Evolutionary conservation across 2,113 vertebrate species (phyloP).

Genomic region (Syngnathus floridae): DNA sequence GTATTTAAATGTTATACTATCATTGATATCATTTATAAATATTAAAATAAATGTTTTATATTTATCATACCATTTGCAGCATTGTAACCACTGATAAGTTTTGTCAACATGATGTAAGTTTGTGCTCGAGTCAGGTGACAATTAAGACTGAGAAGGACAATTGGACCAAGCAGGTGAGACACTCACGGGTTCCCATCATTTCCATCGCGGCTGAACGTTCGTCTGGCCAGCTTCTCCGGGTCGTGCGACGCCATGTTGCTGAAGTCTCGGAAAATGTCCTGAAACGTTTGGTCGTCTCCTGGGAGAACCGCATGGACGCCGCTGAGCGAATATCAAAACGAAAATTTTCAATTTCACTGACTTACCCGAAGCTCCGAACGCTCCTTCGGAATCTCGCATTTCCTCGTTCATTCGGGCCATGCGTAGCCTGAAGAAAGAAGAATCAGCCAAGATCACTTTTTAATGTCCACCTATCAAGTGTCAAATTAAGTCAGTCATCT

Average conservation of each 20-base stretch:
- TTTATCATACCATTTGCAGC: no score
- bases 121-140: not conserved
- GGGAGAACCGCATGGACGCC: not conserved
- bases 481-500: no score
- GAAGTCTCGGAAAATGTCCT: constrained; percentile 75
- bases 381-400: constrained; percentile 73
- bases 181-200: not conserved
- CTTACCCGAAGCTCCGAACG: constrained; percentile 65
- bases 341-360: not conserved
- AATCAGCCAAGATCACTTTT: no score
- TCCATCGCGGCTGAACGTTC: constrained; percentile 43
- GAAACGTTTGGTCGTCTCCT: constrained; percentile 76
- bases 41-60: no score
- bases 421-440: constrained; percentile 52
- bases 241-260: constrained; percentile 74
- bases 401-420: constrained; percentile 77
- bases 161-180: not conserved
- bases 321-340: not conserved
- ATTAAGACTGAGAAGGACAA: not conserved
- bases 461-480: no score
- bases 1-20: no score
- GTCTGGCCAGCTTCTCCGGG: constrained; percentile 63
- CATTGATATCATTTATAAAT: no score
- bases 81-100: no score
- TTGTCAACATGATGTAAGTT: no score